Conservation (phyloP, 2,888 invertebrate genomes). For the Platycnemis pennipes region DNA sequence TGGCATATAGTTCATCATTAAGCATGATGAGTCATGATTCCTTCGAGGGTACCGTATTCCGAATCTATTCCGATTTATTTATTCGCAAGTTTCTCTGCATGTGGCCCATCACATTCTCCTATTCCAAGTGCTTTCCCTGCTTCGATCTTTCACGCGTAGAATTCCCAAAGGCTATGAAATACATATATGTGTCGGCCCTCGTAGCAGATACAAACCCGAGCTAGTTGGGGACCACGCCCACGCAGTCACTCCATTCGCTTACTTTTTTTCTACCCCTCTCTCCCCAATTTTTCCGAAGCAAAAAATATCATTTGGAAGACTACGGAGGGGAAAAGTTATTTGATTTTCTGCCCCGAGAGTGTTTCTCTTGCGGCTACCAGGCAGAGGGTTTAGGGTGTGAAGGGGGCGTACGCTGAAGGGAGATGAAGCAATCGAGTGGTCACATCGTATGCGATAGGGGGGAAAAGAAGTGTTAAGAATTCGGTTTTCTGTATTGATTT, state of each 20-base stretch:
- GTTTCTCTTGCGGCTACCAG: constrained; percentile 38
- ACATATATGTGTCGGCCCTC: background rate
- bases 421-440: background rate
- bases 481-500: background rate
- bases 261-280: constrained; percentile 9
- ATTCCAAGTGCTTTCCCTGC: background rate
- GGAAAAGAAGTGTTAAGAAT: background rate
- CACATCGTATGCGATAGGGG: background rate
- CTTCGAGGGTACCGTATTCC: no score
- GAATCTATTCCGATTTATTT: no score
- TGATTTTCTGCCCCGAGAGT: constrained; percentile 46
- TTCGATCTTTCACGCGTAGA: background rate
- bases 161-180: constrained; percentile 34
- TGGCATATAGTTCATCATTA: no score
- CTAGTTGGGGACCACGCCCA: constrained; percentile 44
- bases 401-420: background rate
- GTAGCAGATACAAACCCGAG: background rate
- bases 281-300: background rate
- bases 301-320: background rate
- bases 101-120: background rate
- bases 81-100: no score
- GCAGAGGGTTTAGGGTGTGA: background rate
- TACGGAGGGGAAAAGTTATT: constrained; percentile 24
- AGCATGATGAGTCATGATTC: no score
- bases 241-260: constrained; percentile 40